These are phyloP conservation scores for Napeogenes inachia DNA, from an alignment of 2,888 invertebrate species.

Conservation along the genomic window DNA sequence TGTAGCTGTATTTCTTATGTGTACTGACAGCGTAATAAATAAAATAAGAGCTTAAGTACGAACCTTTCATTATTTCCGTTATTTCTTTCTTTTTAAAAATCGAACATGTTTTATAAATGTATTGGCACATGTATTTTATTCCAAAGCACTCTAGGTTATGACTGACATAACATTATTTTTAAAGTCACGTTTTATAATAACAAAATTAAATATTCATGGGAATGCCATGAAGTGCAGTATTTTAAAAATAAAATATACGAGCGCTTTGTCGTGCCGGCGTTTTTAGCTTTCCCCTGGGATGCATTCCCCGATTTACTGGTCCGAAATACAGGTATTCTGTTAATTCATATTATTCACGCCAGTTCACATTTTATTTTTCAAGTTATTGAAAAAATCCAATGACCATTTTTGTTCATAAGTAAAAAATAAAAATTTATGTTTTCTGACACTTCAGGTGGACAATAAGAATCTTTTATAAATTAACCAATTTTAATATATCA, in stretches of 20 bases:
- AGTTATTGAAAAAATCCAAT: constrained; percentile 11
- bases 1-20: not conserved
- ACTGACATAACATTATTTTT: not conserved
- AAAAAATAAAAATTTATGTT: not conserved
- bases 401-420: not conserved
- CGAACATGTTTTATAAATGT: no score
- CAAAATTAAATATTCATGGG: not conserved
- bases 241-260: constrained; percentile 18
- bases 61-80: no score
- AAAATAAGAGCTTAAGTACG: not conserved
- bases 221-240: constrained; percentile 6
- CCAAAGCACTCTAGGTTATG: no score
- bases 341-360: constrained; percentile 10
- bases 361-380: constrained; percentile 12
- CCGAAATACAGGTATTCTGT: constrained; percentile 18
- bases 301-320: constrained; percentile 18
- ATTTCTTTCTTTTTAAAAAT: no score
- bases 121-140: no score
- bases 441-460: no score
- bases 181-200: not conserved
- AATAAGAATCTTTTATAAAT: no score
- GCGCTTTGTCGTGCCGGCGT: constrained; percentile 19
- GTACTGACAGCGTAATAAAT: not conserved
- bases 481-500: no score
- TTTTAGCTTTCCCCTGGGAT: constrained; percentile 24